Conservation (phyloP, 2,888 invertebrate genomes). For the Cryptophagus acutangulus region DNA sequence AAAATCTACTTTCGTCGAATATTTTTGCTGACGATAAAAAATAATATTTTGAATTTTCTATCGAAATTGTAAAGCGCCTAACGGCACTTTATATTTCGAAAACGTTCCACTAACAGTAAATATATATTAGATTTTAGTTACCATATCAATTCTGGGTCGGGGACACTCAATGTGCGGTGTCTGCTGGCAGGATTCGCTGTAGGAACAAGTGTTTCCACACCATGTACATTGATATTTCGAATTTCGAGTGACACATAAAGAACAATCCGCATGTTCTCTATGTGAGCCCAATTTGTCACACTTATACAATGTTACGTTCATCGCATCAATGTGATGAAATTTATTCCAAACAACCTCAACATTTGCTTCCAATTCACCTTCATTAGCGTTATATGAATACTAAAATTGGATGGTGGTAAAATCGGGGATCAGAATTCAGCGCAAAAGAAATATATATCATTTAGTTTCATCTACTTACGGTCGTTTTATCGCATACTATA, state of each 20-base stretch:
- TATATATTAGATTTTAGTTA: no score
- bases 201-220: conserved; percentile 88
- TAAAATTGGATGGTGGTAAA: conserved; percentile 34
- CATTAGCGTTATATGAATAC: conserved; percentile 84
- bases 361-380: conserved; percentile 82
- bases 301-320: conserved; percentile 87
- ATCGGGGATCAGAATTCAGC: no score
- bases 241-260: conserved; percentile 89
- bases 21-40: no score
- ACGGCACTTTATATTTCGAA: no score
- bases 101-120: no score
- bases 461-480: no score
- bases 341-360: conserved; percentile 92
- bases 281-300: conserved; percentile 93
- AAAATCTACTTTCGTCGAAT: no score
- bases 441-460: no score
- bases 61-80: no score
- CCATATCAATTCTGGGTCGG: conserved; percentile 86
- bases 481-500: conserved; percentile 89
- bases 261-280: conserved; percentile 92
- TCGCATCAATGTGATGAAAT: conserved; percentile 87
- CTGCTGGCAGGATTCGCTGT: conserved; percentile 77
- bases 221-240: conserved; percentile 90
- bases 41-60: no score
- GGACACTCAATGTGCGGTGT: conserved; percentile 82